Percentiles rank a stretch among this genome's conserved stretches.
These are phyloP conservation scores for Oreotragus oreotragus DNA, from an alignment of 2,113 vertebrate species.

Conservation along the genomic window DNA sequence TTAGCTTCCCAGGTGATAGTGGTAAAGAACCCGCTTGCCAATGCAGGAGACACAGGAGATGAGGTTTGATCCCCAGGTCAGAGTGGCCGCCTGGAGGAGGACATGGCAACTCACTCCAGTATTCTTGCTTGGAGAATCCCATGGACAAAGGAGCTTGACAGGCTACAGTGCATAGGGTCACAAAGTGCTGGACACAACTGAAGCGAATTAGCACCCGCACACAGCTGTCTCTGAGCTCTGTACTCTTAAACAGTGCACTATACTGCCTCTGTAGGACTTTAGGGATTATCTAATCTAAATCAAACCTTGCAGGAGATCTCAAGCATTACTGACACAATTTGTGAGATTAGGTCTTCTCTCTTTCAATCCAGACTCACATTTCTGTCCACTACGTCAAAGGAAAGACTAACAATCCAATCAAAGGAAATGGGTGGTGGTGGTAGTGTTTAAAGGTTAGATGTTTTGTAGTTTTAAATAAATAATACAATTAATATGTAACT, in stretches of 20 bases:
- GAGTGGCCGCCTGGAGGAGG: not conserved
- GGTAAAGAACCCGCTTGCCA: not conserved
- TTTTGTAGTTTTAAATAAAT: not conserved
- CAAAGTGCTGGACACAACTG: not conserved
- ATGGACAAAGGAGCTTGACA: not conserved
- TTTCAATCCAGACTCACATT: not conserved
- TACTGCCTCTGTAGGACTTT: no score
- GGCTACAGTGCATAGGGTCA: not conserved
- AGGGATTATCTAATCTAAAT: not conserved
- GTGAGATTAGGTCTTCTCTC: not conserved
- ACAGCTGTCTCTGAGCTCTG: not conserved
- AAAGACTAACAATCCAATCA: not conserved
- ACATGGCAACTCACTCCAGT: not conserved
- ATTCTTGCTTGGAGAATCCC: not conserved
- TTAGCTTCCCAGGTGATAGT: not conserved
- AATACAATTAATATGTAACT: not conserved
- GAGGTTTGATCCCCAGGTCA: not conserved
- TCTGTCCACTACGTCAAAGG: not conserved
- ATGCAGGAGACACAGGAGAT: not conserved
- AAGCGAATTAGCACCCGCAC: not conserved
- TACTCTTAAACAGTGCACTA: not conserved
- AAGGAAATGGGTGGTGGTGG: not conserved
- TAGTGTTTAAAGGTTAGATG: no score
- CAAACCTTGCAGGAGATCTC: not conserved
- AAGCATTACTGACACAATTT: not conserved